These are phyloP conservation scores for Platyscapa corneri DNA, from an alignment of 1,140 invertebrate genomes.

Conservation along the genomic window DNA sequence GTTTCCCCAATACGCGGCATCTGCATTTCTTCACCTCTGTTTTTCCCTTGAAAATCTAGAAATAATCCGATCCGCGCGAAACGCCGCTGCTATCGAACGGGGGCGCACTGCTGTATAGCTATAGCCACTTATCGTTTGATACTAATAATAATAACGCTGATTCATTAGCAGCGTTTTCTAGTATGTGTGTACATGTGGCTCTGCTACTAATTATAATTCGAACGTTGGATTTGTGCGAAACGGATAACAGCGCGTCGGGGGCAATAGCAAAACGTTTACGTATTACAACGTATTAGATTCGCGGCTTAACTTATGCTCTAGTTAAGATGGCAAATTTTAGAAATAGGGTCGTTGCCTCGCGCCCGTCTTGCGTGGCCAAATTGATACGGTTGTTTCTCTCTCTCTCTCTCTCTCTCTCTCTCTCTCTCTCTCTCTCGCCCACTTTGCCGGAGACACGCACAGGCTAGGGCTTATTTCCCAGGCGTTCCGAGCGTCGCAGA, in stretches of 20 bases:
- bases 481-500: not conserved
- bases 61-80: not conserved
- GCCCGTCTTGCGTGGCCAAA: not conserved
- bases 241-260: too few species aligned
- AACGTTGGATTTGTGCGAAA: not conserved
- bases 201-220: not conserved
- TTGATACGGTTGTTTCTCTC: not conserved
- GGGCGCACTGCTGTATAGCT: too few species aligned
- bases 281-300: not conserved
- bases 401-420: not conserved
- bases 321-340: conserved; percentile 15
- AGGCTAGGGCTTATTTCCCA: not conserved
- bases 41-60: not conserved
- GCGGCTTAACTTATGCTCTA: conserved; percentile 21
- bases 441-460: too few species aligned
- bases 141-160: not conserved
- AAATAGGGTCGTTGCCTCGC: not conserved
- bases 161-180: not conserved
- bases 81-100: not conserved
- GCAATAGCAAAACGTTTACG: not conserved
- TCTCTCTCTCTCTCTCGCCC: not conserved
- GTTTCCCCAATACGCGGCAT: not conserved
- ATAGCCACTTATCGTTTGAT: not conserved
- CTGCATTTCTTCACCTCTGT: not conserved
- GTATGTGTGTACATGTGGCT: not conserved